Conservation (phyloP, 2,113 vertebrate genomes). For the Egretta garzetta region DNA sequence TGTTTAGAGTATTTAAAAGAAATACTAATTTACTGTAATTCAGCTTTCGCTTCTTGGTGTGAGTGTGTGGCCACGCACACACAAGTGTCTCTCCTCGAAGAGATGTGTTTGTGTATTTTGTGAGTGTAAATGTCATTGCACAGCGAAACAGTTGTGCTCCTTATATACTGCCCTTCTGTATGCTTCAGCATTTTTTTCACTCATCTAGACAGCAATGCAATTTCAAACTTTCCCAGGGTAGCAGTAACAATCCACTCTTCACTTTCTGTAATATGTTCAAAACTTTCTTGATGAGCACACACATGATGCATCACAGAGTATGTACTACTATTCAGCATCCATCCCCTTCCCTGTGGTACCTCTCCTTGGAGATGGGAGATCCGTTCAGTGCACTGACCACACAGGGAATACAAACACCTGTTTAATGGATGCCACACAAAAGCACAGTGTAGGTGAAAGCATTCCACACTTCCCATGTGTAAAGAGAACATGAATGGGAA, state of each 20-base stretch:
- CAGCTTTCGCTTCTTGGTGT: conserved; percentile 1
- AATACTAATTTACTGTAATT: not conserved
- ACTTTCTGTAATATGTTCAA: conserved; percentile 17
- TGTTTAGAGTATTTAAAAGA: not conserved
- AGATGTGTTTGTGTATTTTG: not conserved
- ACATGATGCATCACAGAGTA: not conserved
- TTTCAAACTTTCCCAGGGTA: conserved; percentile 36
- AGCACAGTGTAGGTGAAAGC: not conserved
- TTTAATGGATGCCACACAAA: conserved; percentile 21
- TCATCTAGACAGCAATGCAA: conserved; percentile 18
- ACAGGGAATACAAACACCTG: not conserved
- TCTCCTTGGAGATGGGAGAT: not conserved
- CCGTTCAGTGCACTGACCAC: not conserved
- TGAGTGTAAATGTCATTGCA: not conserved
- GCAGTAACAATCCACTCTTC: conserved; percentile 6
- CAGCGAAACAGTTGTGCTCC: not conserved
- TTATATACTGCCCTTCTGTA: not conserved
- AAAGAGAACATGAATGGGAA: not conserved
- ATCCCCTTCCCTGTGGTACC: not conserved
- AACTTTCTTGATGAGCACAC: conserved; percentile 20
- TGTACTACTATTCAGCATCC: not conserved
- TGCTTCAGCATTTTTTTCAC: conserved; percentile 45
- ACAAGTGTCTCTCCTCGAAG: not conserved
- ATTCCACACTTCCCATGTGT: not conserved
- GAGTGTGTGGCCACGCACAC: not conserved